Evolutionary conservation across 2,113 vertebrate genomes (phyloP).

Genomic region (Bufo bufo): DNA sequence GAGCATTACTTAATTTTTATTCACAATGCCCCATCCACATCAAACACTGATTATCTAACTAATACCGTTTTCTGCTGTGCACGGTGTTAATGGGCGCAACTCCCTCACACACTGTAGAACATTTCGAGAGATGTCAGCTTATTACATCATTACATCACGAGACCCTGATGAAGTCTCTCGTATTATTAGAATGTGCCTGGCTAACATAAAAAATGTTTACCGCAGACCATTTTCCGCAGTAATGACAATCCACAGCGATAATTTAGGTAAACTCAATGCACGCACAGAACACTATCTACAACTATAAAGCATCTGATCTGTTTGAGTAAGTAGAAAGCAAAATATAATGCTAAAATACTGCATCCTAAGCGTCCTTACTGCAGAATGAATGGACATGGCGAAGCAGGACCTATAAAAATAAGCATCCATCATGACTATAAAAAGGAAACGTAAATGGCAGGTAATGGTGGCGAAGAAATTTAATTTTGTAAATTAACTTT

Average conservation of each 20-base stretch:
- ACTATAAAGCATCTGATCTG: conserved; percentile 43
- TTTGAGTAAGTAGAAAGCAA: conserved; percentile 17
- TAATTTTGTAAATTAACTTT: neutral
- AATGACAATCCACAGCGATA: conserved; percentile 44
- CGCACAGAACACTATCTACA: neutral
- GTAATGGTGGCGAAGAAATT: neutral
- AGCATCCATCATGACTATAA: neutral
- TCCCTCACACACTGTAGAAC: conserved; percentile 18
- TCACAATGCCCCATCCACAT: conserved; percentile 52
- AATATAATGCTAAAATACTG: conserved; percentile 30
- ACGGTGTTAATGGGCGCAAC: conserved; percentile 19
- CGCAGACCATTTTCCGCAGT: conserved; percentile 11
- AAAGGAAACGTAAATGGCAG: neutral
- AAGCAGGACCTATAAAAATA: neutral
- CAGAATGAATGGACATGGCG: neutral
- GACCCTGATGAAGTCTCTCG: conserved; percentile 32
- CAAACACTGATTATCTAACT: conserved; percentile 43
- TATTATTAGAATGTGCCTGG: conserved; percentile 39
- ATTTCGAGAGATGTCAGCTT: conserved; percentile 14
- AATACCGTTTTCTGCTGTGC: conserved; percentile 22
- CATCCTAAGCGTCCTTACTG: neutral
- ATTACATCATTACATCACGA: conserved; percentile 43
- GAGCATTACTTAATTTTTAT: conserved; percentile 55
- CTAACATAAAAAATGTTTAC: conserved; percentile 49
- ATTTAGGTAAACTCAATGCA: conserved; percentile 34